Base-by-base conservation (phyloP, 1,140 invertebrate genomes). In the Ips nitidus region DNA sequence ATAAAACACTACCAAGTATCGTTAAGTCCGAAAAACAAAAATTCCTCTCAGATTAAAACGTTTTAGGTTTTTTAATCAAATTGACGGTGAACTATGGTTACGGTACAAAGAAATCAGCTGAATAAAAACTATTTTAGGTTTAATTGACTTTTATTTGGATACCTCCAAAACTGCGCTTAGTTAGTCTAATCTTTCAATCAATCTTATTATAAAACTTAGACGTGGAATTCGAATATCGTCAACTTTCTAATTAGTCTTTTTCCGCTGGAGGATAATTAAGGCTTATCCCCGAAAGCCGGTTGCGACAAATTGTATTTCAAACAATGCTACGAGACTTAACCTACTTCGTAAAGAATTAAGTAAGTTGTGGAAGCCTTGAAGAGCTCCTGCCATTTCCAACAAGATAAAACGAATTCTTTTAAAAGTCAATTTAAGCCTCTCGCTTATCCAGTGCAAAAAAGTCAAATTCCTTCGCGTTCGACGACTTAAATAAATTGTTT, bases 1-100 rank as follows among this genome's bases (percentile, higher is more conserved):
- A 55, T 70, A 6, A 70, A 66, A 47, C 42, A 70, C 8, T 70
- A 66, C 41, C 43, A 70, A 8, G 37, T 70, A 39, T 56, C 53
- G 2, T 3, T 63, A 2, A 70, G 63, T 38, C 56, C 61, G 8
- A 70, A 70, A n/a, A 60, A 36, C 43, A 1, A 22, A 43, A 38
- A 5, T 41, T n/a, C 69, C 69, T 2, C 41, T 59, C 3, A 66
- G 41, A 59, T 60, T 57, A 5, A 41, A n/a, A 41, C 59, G 56
- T 37, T 60, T 52, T 52, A 3, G 59, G 41, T 66, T 70, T 66
- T 38, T 70, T 5, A 70, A 70, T 41, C 62, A 52, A 39, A 22
- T 55, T 39, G 4, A 66, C 36, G 69, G 63, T 36, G 63, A 56
- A 37, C 4, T 60, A 38, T 70, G 61, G 63, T 38, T 65, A 5